phyloP scores from a whole-genome alignment of 2,113 vertebrate species.

The Steatornis caripensis region DNA sequence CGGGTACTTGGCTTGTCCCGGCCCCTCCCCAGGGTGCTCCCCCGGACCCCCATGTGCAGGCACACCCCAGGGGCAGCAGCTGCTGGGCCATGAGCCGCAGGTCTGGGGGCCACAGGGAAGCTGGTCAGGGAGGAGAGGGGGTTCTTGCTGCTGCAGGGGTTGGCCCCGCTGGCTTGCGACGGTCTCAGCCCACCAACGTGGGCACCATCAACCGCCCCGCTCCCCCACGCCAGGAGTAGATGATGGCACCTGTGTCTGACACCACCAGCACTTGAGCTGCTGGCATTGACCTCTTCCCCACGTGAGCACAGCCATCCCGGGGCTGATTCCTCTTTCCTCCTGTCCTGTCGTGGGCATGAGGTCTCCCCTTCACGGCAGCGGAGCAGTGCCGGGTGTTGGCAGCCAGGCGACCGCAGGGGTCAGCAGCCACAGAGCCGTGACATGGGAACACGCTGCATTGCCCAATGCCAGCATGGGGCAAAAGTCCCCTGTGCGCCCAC shows the following conservation, averaged over 20 bases:
- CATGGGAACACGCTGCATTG: fast-evolving
- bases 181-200: background rate
- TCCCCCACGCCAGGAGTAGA: too few species aligned
- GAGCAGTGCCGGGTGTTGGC: fast-evolving
- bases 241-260: background rate
- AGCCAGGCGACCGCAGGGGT: background rate
- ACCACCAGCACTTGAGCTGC: background rate
- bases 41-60: background rate
- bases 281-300: fast-evolving
- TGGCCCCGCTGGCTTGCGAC: background rate
- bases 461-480: background rate
- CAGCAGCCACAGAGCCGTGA: background rate
- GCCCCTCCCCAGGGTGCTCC: fast-evolving
- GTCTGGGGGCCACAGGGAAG: too few species aligned
- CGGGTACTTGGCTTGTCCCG: fast-evolving
- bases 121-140: fast-evolving
- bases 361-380: fast-evolving
- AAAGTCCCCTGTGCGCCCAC: background rate
- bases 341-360: fast-evolving
- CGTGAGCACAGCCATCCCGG: fast-evolving
- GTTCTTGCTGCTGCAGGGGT: background rate
- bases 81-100: background rate
- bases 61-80: fast-evolving
- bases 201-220: fast-evolving
- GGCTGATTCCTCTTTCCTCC: background rate